phyloP scores from a whole-genome alignment of 2,888 invertebrate species.

The Cepaea hortensis region DNA sequence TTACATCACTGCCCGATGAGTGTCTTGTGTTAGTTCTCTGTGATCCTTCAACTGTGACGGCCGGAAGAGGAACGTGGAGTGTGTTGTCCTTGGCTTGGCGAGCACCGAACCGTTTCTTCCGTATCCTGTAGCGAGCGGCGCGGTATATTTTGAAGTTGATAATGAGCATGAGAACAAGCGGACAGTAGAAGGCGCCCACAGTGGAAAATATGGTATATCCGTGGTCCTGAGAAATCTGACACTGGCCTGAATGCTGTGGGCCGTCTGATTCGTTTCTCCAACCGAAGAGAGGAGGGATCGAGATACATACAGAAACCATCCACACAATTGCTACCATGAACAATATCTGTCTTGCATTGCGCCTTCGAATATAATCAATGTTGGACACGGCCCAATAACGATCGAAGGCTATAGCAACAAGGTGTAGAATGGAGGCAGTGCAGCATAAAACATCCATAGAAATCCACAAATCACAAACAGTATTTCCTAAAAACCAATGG shows the following conservation, averaged over 20 bases:
- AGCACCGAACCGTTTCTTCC: constrained; percentile 77
- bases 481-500: constrained; percentile 90
- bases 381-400: constrained; percentile 99
- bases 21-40: constrained; percentile 53
- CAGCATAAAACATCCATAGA: constrained; percentile 97
- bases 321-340: constrained; percentile 94
- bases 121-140: constrained; percentile 90
- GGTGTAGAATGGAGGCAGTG: constrained; percentile 95
- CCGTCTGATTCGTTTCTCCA: constrained; percentile 67
- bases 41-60: constrained; percentile 38
- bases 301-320: constrained; percentile 93
- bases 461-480: constrained; percentile 95
- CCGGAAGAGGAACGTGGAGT: constrained; percentile 36
- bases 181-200: constrained; percentile 97
- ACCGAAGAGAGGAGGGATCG: constrained; percentile 91
- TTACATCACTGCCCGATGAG: constrained; percentile 68
- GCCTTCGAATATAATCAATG: constrained; percentile 95
- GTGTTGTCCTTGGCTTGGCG: constrained; percentile 3
- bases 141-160: constrained; percentile 98
- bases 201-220: constrained; percentile 96
- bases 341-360: constrained; percentile 86
- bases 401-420: constrained; percentile 96
- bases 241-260: constrained; percentile 79
- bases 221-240: constrained; percentile 91
- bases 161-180: constrained; percentile 92